A percentile compares a stretch with the other conserved stretches of the same genome.
Conservation (phyloP, 2,888 invertebrate genomes). For the Cosmopolites sordidus region DNA sequence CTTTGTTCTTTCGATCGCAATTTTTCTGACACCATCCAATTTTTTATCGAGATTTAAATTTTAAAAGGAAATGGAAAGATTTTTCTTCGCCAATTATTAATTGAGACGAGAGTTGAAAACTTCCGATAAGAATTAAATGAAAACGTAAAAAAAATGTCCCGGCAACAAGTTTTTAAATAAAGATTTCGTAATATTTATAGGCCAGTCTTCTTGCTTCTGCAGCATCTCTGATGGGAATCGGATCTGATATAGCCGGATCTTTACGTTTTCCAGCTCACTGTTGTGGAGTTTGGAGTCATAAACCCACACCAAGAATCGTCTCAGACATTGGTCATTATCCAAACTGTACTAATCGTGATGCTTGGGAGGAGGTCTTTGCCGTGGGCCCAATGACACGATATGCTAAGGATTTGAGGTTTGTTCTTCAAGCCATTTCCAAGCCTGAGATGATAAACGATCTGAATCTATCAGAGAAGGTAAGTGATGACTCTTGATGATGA, state of each 20-base stretch:
- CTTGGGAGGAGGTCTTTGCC: conserved; percentile 67
- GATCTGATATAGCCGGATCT: conserved; percentile 86
- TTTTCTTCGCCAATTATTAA: no score
- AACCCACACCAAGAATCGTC: conserved; percentile 58
- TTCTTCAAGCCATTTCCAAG: conserved; percentile 66
- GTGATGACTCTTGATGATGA: conserved; percentile 13
- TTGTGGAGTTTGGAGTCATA: conserved; percentile 55
- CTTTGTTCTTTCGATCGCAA: no score
- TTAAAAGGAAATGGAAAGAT: no score
- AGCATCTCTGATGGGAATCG: conserved; percentile 74
- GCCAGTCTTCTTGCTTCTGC: conserved; percentile 59
- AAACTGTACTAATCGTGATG: conserved; percentile 55
- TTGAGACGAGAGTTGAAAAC: no score
- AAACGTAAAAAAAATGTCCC: no score
- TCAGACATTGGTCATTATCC: conserved; percentile 68
- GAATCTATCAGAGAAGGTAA: conserved; percentile 51
- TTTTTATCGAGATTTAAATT: no score
- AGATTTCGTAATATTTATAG: conserved; percentile 45
- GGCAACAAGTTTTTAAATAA: no score
- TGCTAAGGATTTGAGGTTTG: conserved; percentile 73
- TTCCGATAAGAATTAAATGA: no score
- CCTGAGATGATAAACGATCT: conserved; percentile 48
- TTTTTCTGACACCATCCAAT: no score
- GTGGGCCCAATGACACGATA: conserved; percentile 86
- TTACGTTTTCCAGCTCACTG: conserved; percentile 84